A percentile compares a stretch with the other conserved stretches of the same genome.
These are phyloP conservation scores for Drosophila baimaii DNA, from an alignment of 1,140 invertebrate genomes.

Conservation along the genomic window DNA sequence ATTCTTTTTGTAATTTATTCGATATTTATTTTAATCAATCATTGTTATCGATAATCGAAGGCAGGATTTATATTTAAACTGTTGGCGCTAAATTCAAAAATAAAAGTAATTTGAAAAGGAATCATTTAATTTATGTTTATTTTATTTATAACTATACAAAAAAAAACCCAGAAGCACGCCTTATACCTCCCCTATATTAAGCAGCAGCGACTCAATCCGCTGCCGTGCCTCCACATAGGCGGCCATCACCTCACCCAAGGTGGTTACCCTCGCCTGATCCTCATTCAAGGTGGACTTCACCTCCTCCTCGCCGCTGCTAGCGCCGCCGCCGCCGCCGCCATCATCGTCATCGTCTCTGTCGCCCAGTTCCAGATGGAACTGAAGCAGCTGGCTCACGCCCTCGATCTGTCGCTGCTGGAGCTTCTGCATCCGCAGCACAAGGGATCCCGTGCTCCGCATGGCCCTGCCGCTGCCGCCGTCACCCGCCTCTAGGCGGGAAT, in stretches of 20 bases:
- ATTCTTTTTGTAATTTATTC: not conserved
- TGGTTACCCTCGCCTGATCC: conserved; percentile 14
- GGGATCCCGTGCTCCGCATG: conserved; percentile 62
- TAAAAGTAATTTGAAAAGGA: accelerated
- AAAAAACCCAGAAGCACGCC: not conserved
- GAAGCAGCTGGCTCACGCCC: not conserved
- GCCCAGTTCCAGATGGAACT: conserved; percentile 11
- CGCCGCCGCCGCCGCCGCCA: not conserved
- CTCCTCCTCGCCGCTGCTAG: not conserved
- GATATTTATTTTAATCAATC: not conserved
- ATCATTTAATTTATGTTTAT: not conserved
- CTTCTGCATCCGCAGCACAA: conserved; percentile 61
- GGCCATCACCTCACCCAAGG: conserved; percentile 59
- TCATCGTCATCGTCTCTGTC: conserved; percentile 12
- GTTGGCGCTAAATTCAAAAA: not conserved
- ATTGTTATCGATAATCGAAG: not conserved
- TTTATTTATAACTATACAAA: not conserved
- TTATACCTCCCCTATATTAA: not conserved
- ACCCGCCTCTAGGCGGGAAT: conserved; percentile 35
- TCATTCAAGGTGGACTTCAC: not conserved
- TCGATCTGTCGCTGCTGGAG: conserved; percentile 60
- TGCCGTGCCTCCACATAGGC: conserved; percentile 59
- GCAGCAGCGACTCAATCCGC: conserved; percentile 53
- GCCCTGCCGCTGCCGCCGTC: not conserved
- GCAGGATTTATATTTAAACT: not conserved